Base-by-base conservation (phyloP, 1,140 invertebrate genomes). In the Diorhabda sublineata region DNA sequence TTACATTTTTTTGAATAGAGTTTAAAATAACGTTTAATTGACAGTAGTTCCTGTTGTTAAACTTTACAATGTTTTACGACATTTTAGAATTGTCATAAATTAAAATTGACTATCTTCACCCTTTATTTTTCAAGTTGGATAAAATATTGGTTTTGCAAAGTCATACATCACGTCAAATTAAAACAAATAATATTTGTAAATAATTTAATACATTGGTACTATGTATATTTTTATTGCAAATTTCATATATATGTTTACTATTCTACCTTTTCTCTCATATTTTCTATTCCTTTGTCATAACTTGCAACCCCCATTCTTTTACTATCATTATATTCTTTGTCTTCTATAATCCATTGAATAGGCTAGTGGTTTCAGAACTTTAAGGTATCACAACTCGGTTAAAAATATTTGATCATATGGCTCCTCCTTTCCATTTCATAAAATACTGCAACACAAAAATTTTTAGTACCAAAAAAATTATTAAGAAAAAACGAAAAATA, bases 1-100 rank as follows among this genome's bases (percentile, higher is more conserved):
- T 26, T 26, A 26, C 26, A 26, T 26, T 26, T 26, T 26, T 26
- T 26, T 26, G 26, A 26, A 26, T 26, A 1, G 26, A 26, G 26
- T 26, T 26, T 26, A 26, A 26, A 26, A 26, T 26, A 26, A 26
- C 26, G 26, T 26, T 26, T 26, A 1, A 26, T 68, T 71, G 77
- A 78, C 74, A 72, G 58, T 75, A 64, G 76, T 80, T 80, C 78
- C 77, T 76, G 77, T 78, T 76, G 73, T 73, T 72, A 73, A 74
- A 73, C 68, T 42, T 52, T 71, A 43, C 44, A 47, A 42, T 71
- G 69, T 76, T 75, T 75, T 57, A 69, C 68, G 66, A 77, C 70
- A 74, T 78, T 77, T 79, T 81, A 75, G 73, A 62, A 69, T 69
- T 71, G 78, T 80, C 79, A 72, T 67, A 79, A 42, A 78, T 66